A percentile compares a stretch with the other conserved stretches of the same genome.
Evolutionary conservation across 35 echinoderm and acorn worm genomes (phyloP).

Genomic region (Stichopus chloronotus): DNA sequence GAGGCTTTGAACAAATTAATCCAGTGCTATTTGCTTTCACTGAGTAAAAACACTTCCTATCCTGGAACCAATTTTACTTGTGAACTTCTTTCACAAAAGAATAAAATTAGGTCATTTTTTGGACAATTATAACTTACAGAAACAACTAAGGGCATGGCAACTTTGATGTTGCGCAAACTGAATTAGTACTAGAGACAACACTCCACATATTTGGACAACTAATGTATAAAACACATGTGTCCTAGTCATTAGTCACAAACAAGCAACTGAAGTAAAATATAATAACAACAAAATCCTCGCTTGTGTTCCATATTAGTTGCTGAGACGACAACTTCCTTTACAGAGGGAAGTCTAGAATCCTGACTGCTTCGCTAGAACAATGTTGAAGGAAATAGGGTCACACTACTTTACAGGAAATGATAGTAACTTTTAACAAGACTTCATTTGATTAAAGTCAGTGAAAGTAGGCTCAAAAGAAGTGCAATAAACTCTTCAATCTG

Average conservation of each 20-base stretch:
- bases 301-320: background rate
- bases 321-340: background rate
- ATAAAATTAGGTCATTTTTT: too few relatives aligned
- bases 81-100: too few relatives aligned
- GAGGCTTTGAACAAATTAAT: too few relatives aligned
- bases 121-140: too few relatives aligned
- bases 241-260: background rate
- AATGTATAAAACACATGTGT: background rate
- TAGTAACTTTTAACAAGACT: background rate
- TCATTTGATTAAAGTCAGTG: background rate
- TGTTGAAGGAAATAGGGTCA: slow-evolving; percentile 29
- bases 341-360: slow-evolving; percentile 21
- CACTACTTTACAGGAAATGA: slow-evolving; percentile 26
- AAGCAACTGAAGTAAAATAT: background rate
- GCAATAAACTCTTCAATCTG: background rate
- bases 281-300: background rate
- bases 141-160: too few relatives aligned
- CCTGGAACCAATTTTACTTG: too few relatives aligned
- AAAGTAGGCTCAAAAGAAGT: background rate
- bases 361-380: background rate
- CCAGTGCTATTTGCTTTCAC: too few relatives aligned
- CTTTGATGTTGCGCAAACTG: too few relatives aligned
- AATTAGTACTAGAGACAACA: too few relatives aligned
- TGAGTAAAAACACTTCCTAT: too few relatives aligned
- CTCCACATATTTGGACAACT: too few relatives aligned